Base-by-base conservation (phyloP, 2,113 vertebrate species). In the Ptilorrhoa leucosticta region DNA sequence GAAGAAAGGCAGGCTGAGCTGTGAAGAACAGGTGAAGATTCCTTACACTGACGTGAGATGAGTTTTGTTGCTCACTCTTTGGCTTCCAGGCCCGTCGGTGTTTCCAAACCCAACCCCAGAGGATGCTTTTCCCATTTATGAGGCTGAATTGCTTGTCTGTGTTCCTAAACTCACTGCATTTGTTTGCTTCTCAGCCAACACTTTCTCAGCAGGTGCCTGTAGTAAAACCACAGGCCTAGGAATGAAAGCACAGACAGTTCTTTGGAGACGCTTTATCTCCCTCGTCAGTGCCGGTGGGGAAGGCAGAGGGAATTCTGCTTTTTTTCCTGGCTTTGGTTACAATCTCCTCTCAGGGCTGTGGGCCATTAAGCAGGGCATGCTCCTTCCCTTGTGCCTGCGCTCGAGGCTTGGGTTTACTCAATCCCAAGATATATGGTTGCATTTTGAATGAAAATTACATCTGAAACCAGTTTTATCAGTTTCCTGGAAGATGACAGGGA, bases 401-500 rank as follows among this genome's bases (percentile, higher is more conserved):
- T 48, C 7, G 12, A 48, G 33, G 45, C 21, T 94, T 56, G 54
- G 28, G 6, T 91, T 94, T 85, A 45, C 82, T 87, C 75, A 70
- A 14, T 33, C 40, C 50, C 27, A 79, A 89, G 83, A 87, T 70
- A 40, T 17, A 50, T 50, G 69, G 73, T 63, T 90, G 69, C 80
- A 30, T 83, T 90, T 81, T 90, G 70, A 91, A 83, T 85, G 89
- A 82, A 87, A 90, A 45, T 69, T 90, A 68, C 83, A 87, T 77
- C 72, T 92, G 92, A 96, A 97, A 94, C 92, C 93, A 83, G 92
- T 96, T 97, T 84, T 95, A 92, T 95, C 90, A 60, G 93, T 93
- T 96, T 96, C 83, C 80, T 87, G 90, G 86, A 93, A 90, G 89
- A 90, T 92, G 92, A 90, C 88, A 81, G 51, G 48, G 53, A 78